Conservation (phyloP, 1,140 invertebrate genomes). For the Philotrypesis tridentata region DNA sequence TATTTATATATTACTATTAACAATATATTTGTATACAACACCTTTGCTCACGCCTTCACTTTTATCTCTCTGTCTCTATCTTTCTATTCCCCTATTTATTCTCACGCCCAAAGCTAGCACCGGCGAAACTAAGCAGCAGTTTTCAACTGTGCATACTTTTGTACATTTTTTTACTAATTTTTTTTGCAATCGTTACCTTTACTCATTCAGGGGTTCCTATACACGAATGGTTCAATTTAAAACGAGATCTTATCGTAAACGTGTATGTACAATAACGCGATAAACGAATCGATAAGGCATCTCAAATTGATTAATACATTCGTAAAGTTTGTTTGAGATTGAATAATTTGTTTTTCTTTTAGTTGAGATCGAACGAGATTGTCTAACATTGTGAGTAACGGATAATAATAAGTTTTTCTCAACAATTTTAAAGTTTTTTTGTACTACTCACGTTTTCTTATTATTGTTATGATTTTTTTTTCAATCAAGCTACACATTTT, state of each 20-base stretch:
- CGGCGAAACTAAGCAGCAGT: background rate
- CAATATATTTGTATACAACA: constrained; percentile 41
- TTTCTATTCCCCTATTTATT: constrained; percentile 35
- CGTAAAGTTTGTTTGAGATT: constrained; percentile 1
- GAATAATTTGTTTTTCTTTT: constrained; percentile 42
- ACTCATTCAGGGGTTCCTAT: background rate
- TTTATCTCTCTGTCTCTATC: constrained; percentile 43
- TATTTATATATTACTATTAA: constrained; percentile 13
- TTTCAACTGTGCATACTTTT: background rate
- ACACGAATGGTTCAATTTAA: background rate
- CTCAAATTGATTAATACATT: background rate
- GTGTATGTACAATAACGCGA: background rate
- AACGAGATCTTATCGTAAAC: background rate
- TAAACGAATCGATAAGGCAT: background rate
- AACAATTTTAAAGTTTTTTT: constrained; percentile 18
- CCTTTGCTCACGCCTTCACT: constrained; percentile 43
- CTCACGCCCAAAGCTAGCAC: constrained; percentile 48
- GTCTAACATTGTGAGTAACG: constrained; percentile 46
- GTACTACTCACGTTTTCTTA: constrained; percentile 47
- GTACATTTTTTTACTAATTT: constrained; percentile 14
- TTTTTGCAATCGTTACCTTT: constrained; percentile 1
- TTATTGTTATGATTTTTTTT: constrained; percentile 47
- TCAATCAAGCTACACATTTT: constrained; percentile 35
- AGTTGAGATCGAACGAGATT: constrained; percentile 47
- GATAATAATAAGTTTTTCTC: constrained; percentile 12